Conservation (phyloP, 53 echinoderm and acorn worm genomes). For the Glandiceps talaboti region DNA sequence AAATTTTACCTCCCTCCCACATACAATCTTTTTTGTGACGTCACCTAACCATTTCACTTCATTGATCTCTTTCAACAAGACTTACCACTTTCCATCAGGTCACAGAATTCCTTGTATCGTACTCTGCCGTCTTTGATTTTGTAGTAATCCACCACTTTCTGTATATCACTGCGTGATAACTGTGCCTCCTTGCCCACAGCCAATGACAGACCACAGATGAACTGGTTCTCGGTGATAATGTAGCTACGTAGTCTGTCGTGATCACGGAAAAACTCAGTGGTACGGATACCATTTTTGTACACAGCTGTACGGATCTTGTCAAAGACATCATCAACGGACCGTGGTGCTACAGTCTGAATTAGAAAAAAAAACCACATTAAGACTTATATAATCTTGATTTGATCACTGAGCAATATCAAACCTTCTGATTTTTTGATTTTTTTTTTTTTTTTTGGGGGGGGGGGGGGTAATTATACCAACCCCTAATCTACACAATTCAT, state of each 20-base stretch:
- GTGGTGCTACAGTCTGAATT: conserved; percentile 32
- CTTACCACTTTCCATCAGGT: conserved; percentile 97
- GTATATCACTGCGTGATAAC: conserved; percentile 66
- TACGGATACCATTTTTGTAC: conserved; percentile 92
- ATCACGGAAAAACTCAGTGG: conserved; percentile 94
- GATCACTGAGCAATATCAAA: no score
- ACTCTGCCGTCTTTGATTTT: conserved; percentile 68
- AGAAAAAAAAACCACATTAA: no score
- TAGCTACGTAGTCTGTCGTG: conserved; percentile 93
- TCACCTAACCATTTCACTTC: no score
- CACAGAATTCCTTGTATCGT: conserved; percentile 84
- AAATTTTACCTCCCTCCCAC: no score
- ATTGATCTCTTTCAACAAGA: no score
- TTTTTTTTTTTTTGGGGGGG: no score
- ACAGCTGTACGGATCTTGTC: conserved; percentile 77
- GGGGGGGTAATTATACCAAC: no score
- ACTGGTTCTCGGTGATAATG: conserved; percentile 97
- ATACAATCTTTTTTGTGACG: no score
- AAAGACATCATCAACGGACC: conserved; percentile 58
- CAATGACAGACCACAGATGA: conserved; percentile 86
- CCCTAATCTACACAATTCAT: no score
- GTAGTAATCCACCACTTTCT: conserved; percentile 71
- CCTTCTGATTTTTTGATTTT: no score
- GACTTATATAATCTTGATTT: no score
- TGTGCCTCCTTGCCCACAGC: conserved; percentile 65